These are phyloP conservation scores for Aptenodytes patagonicus DNA, from an alignment of 2,113 vertebrate species.

Conservation along the genomic window DNA sequence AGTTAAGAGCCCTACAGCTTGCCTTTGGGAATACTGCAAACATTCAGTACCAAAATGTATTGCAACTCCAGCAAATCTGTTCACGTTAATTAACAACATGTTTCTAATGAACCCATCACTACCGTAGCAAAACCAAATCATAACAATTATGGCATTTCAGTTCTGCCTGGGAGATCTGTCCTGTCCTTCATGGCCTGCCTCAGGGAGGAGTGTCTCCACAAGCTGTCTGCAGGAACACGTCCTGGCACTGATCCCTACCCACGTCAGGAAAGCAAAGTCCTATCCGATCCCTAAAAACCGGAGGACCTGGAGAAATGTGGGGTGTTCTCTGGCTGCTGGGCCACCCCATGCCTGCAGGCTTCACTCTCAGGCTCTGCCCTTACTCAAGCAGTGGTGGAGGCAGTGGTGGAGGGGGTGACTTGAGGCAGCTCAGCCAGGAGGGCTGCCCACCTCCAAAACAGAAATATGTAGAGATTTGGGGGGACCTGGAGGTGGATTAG, in stretches of 20 bases:
- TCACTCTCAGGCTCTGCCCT: not conserved
- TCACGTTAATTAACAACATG: not conserved
- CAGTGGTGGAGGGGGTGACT: not conserved
- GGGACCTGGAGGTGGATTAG: not conserved
- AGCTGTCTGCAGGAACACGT: not conserved
- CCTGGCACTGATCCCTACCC: not conserved
- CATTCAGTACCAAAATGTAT: not conserved
- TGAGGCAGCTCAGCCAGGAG: not conserved
- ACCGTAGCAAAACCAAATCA: not conserved
- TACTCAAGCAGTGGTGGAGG: not conserved
- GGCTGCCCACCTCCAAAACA: not conserved
- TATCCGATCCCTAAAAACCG: not conserved
- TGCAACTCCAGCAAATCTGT: not conserved
- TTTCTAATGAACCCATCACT: not conserved
- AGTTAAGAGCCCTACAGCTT: not conserved
- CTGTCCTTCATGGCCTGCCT: not conserved
- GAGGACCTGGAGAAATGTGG: not conserved
- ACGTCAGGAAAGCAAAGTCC: not conserved
- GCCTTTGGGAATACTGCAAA: not conserved
- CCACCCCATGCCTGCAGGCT: not conserved
- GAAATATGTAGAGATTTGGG: not conserved
- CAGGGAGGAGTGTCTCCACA: not conserved
- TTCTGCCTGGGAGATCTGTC: not conserved
- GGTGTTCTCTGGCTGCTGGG: not conserved
- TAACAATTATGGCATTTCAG: not conserved